Conservation (phyloP, 2,113 vertebrate genomes). For the Clarias macrocephalus region DNA sequence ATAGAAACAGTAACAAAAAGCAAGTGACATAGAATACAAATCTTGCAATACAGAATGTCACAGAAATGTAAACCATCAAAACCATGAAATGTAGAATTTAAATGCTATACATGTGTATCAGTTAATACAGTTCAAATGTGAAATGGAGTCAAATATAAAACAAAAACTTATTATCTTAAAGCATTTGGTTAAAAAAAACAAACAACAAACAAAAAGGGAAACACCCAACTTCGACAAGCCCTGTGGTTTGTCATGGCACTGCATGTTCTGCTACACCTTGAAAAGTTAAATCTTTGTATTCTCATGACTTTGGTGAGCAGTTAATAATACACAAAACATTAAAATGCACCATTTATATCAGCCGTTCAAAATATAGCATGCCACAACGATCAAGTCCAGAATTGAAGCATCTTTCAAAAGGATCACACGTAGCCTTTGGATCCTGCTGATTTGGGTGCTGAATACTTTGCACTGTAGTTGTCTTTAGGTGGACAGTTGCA, state of each 20-base stretch:
- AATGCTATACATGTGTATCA: not conserved
- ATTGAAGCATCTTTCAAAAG: not conserved
- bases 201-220: not conserved
- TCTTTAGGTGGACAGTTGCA: conserved; percentile 84
- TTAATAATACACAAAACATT: not conserved
- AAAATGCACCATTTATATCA: not conserved
- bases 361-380: not conserved
- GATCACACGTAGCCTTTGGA: conserved; percentile 85
- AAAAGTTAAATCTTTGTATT: not conserved
- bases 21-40: not conserved
- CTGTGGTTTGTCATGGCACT: not conserved
- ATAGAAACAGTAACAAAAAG: not conserved
- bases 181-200: not conserved
- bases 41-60: not conserved
- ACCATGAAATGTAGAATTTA: not conserved
- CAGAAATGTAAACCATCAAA: not conserved
- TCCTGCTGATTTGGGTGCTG: conserved; percentile 67
- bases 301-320: not conserved
- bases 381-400: not conserved
- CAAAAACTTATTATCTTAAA: not conserved
- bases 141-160: not conserved
- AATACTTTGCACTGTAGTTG: conserved; percentile 81
- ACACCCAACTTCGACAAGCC: not conserved
- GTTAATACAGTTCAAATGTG: not conserved
- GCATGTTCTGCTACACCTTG: not conserved